phyloP scores from a whole-genome alignment of 2,113 vertebrate genomes.

The Buteo buteo region DNA sequence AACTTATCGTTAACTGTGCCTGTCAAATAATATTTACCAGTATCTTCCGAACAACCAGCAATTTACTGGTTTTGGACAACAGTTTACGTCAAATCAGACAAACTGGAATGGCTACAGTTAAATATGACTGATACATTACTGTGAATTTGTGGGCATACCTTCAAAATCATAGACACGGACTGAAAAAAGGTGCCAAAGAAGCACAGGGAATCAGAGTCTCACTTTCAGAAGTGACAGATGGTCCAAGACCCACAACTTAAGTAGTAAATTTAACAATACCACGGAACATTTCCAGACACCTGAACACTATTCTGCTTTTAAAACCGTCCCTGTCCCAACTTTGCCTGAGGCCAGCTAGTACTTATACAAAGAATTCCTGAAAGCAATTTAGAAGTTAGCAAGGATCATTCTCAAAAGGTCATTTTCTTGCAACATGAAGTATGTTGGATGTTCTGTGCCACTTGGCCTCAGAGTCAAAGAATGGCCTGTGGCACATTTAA shows the following conservation, averaged over 20 bases:
- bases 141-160: background rate
- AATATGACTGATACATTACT: background rate
- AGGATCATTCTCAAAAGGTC: background rate
- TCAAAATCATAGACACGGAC: background rate
- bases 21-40: background rate
- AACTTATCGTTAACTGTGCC: background rate
- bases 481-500: background rate
- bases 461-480: background rate
- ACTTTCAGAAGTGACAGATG: background rate
- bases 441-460: background rate
- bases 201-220: background rate
- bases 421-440: background rate
- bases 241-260: background rate
- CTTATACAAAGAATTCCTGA: background rate
- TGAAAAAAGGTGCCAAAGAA: background rate
- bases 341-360: background rate
- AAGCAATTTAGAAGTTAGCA: background rate
- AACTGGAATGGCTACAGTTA: background rate
- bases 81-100: background rate
- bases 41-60: background rate
- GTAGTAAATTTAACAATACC: background rate
- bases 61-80: background rate
- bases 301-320: background rate
- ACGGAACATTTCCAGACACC: background rate
- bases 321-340: background rate